phyloP scores from a whole-genome alignment of 2,888 invertebrate species.

The Microdon myrmicae region DNA sequence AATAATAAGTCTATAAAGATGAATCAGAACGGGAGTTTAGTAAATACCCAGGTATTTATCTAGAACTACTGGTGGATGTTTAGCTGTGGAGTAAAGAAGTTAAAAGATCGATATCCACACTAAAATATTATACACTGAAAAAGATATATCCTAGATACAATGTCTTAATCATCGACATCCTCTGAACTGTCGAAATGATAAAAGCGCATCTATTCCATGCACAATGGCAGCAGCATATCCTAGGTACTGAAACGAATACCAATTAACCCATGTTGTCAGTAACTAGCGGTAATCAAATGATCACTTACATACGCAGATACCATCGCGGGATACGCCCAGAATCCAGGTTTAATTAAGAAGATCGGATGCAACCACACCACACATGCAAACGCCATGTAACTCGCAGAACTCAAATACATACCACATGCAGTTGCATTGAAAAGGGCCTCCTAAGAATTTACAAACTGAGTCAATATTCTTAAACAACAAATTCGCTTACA shows the following conservation, averaged over 20 bases:
- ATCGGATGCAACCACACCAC: constrained; percentile 80
- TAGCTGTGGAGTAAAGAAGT: no score
- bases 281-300: background rate
- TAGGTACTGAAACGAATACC: constrained; percentile 74
- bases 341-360: constrained; percentile 77
- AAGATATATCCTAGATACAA: no score
- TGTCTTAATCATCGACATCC: constrained; percentile 72
- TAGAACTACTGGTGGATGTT: no score
- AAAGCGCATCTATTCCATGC: constrained; percentile 82
- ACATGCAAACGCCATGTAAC: constrained; percentile 82
- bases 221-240: constrained; percentile 80
- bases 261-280: background rate
- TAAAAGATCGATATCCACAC: no score
- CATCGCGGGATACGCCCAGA: constrained; percentile 89
- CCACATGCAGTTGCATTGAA: constrained; percentile 82
- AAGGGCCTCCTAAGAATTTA: constrained; percentile 77
- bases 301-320: constrained; percentile 85
- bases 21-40: no score
- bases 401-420: constrained; percentile 81
- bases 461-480: background rate
- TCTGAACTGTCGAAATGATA: constrained; percentile 77
- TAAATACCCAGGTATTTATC: no score
- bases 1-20: no score
- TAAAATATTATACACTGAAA: no score
- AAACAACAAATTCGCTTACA: no score